Evolutionary conservation across 64 coral and sea anemone genomes (phyloP).

Genomic region (Stichodactyla helianthus): DNA sequence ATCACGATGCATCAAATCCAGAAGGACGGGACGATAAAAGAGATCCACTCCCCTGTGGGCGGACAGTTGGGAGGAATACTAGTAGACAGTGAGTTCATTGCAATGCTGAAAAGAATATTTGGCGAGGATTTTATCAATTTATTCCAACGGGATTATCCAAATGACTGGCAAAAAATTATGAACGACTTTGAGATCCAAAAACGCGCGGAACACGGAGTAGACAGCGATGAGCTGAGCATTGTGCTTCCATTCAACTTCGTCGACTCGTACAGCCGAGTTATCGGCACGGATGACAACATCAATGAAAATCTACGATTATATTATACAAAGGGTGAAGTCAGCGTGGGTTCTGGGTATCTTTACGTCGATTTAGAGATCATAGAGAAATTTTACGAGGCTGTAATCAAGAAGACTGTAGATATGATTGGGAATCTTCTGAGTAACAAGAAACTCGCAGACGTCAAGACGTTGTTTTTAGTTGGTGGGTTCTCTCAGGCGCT

Average conservation of each 20-base stretch:
- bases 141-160: conserved; percentile 58
- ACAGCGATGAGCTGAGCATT: conserved; percentile 67
- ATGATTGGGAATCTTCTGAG: conserved; percentile 26
- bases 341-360: conserved; percentile 47
- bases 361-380: conserved; percentile 42
- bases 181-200: conserved; percentile 82
- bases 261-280: conserved; percentile 34
- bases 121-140: conserved; percentile 54
- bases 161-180: conserved; percentile 85
- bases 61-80: conserved; percentile 59
- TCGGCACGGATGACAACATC: conserved; percentile 55
- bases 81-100: conserved; percentile 58
- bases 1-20: conserved; percentile 68
- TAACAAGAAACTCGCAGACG: conserved; percentile 25
- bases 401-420: conserved; percentile 46
- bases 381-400: conserved; percentile 34
- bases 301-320: conserved; percentile 22
- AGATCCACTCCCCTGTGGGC: conserved; percentile 69
- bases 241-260: conserved; percentile 61
- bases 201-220: conserved; percentile 57
- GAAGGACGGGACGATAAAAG: conserved; percentile 54
- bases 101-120: conserved; percentile 41
- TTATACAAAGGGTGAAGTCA: conserved; percentile 45
- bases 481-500: conserved; percentile 69
- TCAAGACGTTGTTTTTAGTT: conserved; percentile 73